Percentiles rank a stretch among this genome's conserved stretches.
phyloP scores from a whole-genome alignment of 2,113 vertebrate genomes.

The Mola mola region DNA sequence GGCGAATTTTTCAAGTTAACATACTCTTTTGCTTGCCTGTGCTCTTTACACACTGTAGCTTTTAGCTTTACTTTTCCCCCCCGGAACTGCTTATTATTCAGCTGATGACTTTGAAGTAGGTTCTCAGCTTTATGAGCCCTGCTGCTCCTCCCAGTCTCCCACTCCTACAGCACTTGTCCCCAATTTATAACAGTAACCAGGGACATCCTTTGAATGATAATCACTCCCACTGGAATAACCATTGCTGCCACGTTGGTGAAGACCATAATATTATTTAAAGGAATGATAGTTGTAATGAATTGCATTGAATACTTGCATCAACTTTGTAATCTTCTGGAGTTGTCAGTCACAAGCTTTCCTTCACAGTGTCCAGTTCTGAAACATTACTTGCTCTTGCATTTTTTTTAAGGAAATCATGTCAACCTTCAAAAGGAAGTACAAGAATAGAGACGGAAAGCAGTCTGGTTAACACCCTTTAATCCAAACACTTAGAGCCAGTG shows the following conservation, averaged over 20 bases:
- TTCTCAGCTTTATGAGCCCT: conserved; percentile 7
- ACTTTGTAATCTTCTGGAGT: conserved; percentile 48
- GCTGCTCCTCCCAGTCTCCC: conserved; percentile 21
- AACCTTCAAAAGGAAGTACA: conserved; percentile 54
- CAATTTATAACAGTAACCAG: conserved; percentile 57
- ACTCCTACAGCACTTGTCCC: conserved; percentile 13
- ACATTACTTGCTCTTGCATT: neutral
- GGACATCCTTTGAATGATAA: conserved; percentile 46
- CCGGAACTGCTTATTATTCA: conserved; percentile 40
- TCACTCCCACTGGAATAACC: conserved; percentile 35
- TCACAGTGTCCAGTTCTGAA: conserved; percentile 1
- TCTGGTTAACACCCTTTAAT: conserved; percentile 66
- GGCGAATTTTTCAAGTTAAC: neutral
- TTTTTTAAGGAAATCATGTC: conserved; percentile 19
- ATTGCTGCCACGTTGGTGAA: conserved; percentile 14
- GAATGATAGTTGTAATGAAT: conserved; percentile 47
- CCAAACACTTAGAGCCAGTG: conserved; percentile 42
- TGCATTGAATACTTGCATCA: conserved; percentile 48
- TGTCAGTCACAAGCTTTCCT: conserved; percentile 27
- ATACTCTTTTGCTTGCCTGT: neutral
- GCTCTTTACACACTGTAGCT: neutral
- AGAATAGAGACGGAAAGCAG: conserved; percentile 66
- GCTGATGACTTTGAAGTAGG: conserved; percentile 28
- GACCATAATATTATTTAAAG: conserved; percentile 56
- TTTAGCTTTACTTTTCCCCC: neutral